Evolutionary conservation across 2,113 vertebrate species (phyloP).

Genomic region (Zosterops hypoxanthus): DNA sequence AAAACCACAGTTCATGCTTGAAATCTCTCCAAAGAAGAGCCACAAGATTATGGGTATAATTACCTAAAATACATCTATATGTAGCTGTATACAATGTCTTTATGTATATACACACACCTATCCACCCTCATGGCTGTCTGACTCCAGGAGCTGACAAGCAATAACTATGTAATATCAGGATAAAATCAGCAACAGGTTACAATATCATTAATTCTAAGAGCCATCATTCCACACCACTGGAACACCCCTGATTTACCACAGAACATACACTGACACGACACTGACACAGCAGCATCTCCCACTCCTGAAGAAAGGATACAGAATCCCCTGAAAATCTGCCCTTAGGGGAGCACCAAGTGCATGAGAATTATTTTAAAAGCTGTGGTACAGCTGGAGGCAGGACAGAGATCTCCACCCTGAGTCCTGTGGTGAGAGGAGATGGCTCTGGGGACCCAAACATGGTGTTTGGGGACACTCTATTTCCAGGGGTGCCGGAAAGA

Average conservation of each 20-base stretch:
- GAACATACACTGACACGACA: accelerated
- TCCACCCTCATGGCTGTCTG: not conserved
- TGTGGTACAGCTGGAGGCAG: not conserved
- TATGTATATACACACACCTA: not conserved
- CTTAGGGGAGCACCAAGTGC: not conserved
- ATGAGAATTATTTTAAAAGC: not conserved
- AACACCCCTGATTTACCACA: not conserved
- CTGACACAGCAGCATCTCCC: not conserved
- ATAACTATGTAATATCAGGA: not conserved
- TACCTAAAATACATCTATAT: not conserved
- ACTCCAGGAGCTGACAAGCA: not conserved
- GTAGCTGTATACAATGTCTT: not conserved
- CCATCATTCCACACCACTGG: not conserved
- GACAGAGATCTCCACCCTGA: not conserved
- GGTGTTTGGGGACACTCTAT: not conserved
- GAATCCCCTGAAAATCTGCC: not conserved
- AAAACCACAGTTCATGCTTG: not conserved
- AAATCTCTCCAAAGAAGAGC: not conserved
- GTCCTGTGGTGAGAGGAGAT: accelerated
- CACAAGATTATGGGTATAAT: not conserved
- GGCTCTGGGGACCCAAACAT: not conserved
- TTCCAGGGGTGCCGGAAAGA: not conserved
- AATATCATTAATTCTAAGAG: not conserved
- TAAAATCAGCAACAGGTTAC: not conserved
- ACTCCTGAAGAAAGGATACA: not conserved